Evolutionary conservation across 2,797 vertebrate species (phyloP).

Genomic region (Uromys caudimaculatus): DNA sequence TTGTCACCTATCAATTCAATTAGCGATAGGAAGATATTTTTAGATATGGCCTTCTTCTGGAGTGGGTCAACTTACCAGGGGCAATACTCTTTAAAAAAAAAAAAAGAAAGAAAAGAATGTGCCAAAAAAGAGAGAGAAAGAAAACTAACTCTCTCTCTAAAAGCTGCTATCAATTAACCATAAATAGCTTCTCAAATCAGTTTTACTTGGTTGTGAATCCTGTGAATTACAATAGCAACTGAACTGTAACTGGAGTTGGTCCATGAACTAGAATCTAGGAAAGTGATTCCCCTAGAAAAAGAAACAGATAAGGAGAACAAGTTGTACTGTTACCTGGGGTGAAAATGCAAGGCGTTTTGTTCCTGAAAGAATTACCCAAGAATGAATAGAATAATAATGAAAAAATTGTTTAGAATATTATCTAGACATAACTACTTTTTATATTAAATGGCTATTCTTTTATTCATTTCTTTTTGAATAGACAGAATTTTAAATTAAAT

Average conservation of each 20-base stretch:
- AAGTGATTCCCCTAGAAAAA: not conserved
- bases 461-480: not conserved
- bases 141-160: not conserved
- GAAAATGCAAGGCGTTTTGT: not conserved
- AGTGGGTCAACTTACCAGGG: not conserved
- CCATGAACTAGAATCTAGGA: not conserved
- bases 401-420: constrained; percentile 31
- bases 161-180: not conserved
- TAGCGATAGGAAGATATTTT: not conserved
- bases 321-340: not conserved
- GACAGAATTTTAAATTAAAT: constrained; percentile 9
- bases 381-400: constrained; percentile 35
- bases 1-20: not conserved
- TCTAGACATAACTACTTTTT: not conserved
- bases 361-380: not conserved
- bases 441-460: not conserved
- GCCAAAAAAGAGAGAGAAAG: too few species aligned
- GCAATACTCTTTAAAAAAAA: not conserved
- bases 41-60: not conserved
- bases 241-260: not conserved
- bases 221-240: not conserved
- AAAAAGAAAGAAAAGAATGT: not conserved
- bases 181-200: not conserved
- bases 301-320: not conserved
- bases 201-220: not conserved